A percentile compares a stretch with the other conserved stretches of the same genome.
These are phyloP conservation scores for Sebastes taczanowskii DNA, from an alignment of 2,797 vertebrate species.

Conservation along the genomic window DNA sequence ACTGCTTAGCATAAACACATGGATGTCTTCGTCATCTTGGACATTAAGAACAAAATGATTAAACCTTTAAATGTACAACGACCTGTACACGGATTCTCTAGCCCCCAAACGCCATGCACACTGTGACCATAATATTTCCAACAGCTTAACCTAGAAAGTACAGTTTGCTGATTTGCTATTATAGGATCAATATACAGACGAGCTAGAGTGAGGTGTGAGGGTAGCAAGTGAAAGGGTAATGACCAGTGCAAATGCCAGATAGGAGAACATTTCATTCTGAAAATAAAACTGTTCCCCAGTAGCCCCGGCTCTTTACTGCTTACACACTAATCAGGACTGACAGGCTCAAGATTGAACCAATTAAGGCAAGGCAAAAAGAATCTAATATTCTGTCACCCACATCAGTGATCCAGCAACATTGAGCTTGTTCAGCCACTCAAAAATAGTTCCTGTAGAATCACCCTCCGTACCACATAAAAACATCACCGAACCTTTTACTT, in stretches of 20 bases:
- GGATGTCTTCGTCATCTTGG: slow-evolving; percentile 48
- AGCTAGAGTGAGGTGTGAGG: slow-evolving; percentile 23
- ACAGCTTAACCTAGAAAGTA: slow-evolving; percentile 49
- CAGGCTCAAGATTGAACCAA: slow-evolving; percentile 84
- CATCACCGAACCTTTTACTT: slow-evolving; percentile 31
- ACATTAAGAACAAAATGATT: slow-evolving; percentile 47
- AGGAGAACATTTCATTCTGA: slow-evolving; percentile 62
- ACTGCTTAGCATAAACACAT: slow-evolving; percentile 56
- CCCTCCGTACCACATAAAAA: slow-evolving; percentile 29
- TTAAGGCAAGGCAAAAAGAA: slow-evolving; percentile 79
- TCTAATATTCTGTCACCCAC: slow-evolving; percentile 81
- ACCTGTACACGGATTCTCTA: slow-evolving; percentile 38
- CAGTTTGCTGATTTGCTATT: slow-evolving; percentile 52
- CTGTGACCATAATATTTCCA: slow-evolving; percentile 66
- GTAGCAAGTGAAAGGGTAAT: slow-evolving; percentile 48
- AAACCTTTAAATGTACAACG: slow-evolving; percentile 48
- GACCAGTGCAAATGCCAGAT: slow-evolving; percentile 51
- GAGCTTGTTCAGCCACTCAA: slow-evolving; percentile 65
- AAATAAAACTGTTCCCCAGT: slow-evolving; percentile 67
- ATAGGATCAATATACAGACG: slow-evolving; percentile 52
- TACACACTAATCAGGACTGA: slow-evolving; percentile 80
- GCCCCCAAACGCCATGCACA: slow-evolving; percentile 62
- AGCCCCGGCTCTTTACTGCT: slow-evolving; percentile 59
- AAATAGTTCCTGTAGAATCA: slow-evolving; percentile 48
- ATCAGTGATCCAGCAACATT: slow-evolving; percentile 74